phyloP scores from a whole-genome alignment of 2,797 vertebrate genomes.

The Falco concolor region DNA sequence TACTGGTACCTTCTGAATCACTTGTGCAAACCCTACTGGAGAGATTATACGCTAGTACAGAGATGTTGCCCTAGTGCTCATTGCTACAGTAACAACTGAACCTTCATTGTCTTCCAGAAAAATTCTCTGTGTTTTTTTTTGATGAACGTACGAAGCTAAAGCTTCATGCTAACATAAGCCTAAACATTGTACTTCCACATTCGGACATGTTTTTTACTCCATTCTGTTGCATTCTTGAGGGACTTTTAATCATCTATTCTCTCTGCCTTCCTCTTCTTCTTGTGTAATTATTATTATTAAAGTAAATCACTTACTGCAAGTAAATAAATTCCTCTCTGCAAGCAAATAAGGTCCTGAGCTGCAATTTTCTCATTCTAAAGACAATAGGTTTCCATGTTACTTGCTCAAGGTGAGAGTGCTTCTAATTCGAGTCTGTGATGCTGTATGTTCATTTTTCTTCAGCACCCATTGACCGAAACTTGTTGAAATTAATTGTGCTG shows the following conservation, averaged over 20 bases:
- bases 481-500: conserved; percentile 58
- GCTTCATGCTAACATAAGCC: background rate
- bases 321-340: conserved; percentile 19
- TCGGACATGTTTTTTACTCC: background rate
- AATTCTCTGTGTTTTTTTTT: background rate
- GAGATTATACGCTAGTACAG: background rate
- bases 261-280: background rate
- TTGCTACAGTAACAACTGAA: background rate
- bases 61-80: background rate
- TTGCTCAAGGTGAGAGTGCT: background rate
- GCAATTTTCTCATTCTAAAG: background rate
- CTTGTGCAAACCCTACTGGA: accelerated
- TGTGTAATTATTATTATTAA: background rate
- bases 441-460: conserved; percentile 3
- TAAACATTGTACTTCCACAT: background rate
- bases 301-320: conserved; percentile 32
- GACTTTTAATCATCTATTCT: background rate
- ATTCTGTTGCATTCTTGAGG: background rate
- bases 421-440: background rate
- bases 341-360: background rate
- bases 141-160: background rate
- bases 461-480: background rate
- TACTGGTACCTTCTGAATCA: background rate
- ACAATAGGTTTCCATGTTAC: background rate
- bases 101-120: background rate